Conservation (phyloP, 1,140 invertebrate species). For the Zaprionus gabonicus region DNA sequence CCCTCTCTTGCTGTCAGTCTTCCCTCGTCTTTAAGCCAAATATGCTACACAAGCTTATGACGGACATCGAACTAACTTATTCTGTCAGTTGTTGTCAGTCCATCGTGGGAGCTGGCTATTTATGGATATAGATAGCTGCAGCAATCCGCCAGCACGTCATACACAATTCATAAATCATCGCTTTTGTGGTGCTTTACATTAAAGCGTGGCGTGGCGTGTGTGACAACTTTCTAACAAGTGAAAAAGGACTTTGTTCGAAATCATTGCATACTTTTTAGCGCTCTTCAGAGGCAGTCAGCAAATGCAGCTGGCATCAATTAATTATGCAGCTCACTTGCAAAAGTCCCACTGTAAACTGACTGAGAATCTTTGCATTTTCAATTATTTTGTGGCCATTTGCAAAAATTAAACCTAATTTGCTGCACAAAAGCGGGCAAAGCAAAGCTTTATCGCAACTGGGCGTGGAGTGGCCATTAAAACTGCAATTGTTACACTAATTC, state of each 20-base stretch:
- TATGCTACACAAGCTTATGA: conserved; percentile 14
- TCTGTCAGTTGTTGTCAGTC: not conserved
- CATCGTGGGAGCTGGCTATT: not conserved
- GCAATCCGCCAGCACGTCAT: not conserved
- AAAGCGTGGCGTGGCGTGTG: not conserved
- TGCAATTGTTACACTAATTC: conserved; percentile 21
- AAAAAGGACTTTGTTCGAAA: not conserved
- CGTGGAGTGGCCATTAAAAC: conserved; percentile 8
- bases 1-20: not conserved
- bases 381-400: not conserved
- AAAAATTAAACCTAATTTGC: not conserved
- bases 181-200: not conserved
- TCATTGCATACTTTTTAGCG: not conserved
- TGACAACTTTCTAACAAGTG: not conserved
- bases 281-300: too few species aligned
- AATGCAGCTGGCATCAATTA: too few species aligned
- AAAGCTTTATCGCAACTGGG: not conserved
- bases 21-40: not conserved
- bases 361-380: not conserved
- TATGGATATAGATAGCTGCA: not conserved
- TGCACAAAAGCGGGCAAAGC: not conserved
- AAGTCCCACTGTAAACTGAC: not conserved
- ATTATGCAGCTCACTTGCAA: not conserved
- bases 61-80: not conserved
- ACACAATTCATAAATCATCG: conserved; percentile 4